Evolutionary conservation across 2,888 invertebrate genomes (phyloP), one percentile per base, ranked within the genome.

Genomic region (Protonemura montana): DNA sequence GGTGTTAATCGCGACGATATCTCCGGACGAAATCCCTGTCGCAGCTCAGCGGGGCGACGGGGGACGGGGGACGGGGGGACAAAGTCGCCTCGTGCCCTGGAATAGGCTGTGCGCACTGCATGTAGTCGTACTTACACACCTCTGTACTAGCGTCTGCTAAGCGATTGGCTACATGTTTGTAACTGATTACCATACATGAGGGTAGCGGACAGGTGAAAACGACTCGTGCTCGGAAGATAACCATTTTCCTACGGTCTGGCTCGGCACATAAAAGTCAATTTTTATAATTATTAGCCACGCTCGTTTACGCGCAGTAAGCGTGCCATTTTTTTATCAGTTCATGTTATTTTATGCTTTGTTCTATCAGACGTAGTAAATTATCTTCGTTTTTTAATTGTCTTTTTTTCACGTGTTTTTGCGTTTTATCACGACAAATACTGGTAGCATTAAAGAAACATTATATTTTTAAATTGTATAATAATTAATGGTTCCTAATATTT

Each of bases 141-240:
- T 59, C 41, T 2, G 21, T 10, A 6, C 59, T 3, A 21, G 13
- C 59, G 59, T 10, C 59, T 59, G 59, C 59, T 59, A 21, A 59
- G 21, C 59, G 16, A 59, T 59, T 59, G 28, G 78, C 27, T 78
- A 78, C 78, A 78, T 27, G 26, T 28, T 78, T 76, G 21, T 27
- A 28, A 78, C 78, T 78, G 78, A 78, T 78, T 78, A 78, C 78
- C 78, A 78, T 78, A 78, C 78, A 78, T 78, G 78, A 78, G 78
- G 78, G 78, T 78, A 78, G 78, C 27, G 27, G 78, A 28, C 78
- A 78, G 78, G 78, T 78, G 78, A 78, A 78, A 78, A 7, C 27
- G 59, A 59, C 59, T 59, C 59, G 6, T 59, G 78, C 78, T 27
- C 1, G 28, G 0, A 26, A 6, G 78, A 78, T 78, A 78, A 78